These are phyloP conservation scores for Phenganax marumi DNA, from an alignment of 92 coral and sea anemone genomes.

Conservation along the genomic window DNA sequence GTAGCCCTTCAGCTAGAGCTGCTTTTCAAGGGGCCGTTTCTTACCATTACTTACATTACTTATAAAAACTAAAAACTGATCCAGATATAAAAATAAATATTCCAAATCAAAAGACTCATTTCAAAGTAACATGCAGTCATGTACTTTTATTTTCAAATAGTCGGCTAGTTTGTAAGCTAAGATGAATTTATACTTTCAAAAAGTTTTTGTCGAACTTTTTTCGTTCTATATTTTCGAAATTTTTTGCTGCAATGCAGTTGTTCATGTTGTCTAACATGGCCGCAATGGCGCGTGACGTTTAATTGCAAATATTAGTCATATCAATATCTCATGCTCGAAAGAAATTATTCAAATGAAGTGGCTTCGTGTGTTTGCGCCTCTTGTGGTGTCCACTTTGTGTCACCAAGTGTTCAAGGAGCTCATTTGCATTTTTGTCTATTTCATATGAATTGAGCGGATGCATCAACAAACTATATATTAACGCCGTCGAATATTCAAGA, in stretches of 20 bases:
- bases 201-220: background rate
- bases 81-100: too few species aligned
- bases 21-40: too few species aligned
- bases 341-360: background rate
- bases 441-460: conserved; percentile 14
- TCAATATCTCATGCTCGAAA: too few species aligned
- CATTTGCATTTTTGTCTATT: conserved; percentile 7
- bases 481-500: background rate
- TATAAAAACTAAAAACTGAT: too few species aligned
- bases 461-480: background rate
- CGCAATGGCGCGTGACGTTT: too few species aligned
- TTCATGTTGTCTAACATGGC: background rate
- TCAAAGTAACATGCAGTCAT: too few species aligned
- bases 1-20: too few species aligned
- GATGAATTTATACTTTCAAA: background rate
- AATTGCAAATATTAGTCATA: too few species aligned
- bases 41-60: too few species aligned
- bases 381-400: conserved; percentile 16
- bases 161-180: too few species aligned
- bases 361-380: background rate
- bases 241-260: background rate
- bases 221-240: background rate
- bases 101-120: too few species aligned
- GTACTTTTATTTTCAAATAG: too few species aligned
- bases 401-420: background rate